Percentiles rank a stretch among this genome's conserved stretches.
These are phyloP conservation scores for Aphelinus atriplicis DNA, from an alignment of 1,140 invertebrate genomes.

Conservation along the genomic window DNA sequence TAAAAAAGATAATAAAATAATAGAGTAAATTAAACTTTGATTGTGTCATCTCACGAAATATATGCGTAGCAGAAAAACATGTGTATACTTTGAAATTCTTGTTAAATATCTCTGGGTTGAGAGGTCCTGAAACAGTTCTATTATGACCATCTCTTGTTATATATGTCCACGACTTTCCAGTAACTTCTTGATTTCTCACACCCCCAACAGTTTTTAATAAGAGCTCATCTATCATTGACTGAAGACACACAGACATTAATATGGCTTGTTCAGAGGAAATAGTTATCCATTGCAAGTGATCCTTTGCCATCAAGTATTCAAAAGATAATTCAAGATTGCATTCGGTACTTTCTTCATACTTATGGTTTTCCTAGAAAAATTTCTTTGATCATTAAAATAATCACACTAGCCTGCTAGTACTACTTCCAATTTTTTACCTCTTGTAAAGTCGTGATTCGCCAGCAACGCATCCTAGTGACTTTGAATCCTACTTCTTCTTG, in stretches of 20 bases:
- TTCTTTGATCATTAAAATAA: constrained; percentile 28
- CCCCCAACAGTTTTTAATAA: constrained; percentile 80
- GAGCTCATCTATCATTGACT: constrained; percentile 94
- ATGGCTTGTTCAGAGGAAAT: constrained; percentile 91
- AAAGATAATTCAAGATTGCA: constrained; percentile 85
- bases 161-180: constrained; percentile 65
- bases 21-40: background rate
- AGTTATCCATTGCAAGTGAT: constrained; percentile 92
- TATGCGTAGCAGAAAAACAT: background rate
- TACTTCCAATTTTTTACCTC: constrained; percentile 65
- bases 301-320: constrained; percentile 94
- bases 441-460: constrained; percentile 91
- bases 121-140: constrained; percentile 53
- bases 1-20: constrained; percentile 16
- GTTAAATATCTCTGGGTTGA: constrained; percentile 49
- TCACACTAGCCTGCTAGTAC: background rate
- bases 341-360: constrained; percentile 52
- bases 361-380: constrained; percentile 51
- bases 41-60: too few relatives aligned
- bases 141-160: constrained; percentile 69
- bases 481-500: constrained; percentile 83
- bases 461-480: constrained; percentile 94
- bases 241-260: constrained; percentile 93
- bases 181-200: constrained; percentile 52
- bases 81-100: constrained; percentile 45